A percentile compares a stretch with the other conserved stretches of the same genome.
Conservation (phyloP, 1,140 invertebrate genomes). For the Papilio helenus region DNA sequence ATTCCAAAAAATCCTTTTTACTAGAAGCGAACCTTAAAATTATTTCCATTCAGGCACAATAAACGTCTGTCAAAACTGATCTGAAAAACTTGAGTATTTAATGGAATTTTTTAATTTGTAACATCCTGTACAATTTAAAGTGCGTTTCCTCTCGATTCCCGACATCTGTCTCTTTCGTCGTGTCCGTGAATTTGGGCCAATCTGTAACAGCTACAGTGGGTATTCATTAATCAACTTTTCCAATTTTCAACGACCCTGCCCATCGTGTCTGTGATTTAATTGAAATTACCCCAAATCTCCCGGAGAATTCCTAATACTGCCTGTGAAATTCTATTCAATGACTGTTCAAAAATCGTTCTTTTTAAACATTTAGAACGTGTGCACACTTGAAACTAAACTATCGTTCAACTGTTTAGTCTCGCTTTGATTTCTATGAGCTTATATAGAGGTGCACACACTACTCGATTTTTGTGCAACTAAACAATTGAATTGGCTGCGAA, state of each 20-base stretch:
- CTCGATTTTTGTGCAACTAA: too few relatives aligned
- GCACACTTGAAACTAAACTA: too few relatives aligned
- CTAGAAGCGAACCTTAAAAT: not conserved
- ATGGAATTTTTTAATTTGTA: not conserved
- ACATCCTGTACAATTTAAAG: slow-evolving; percentile 21
- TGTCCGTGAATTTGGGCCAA: slow-evolving; percentile 47
- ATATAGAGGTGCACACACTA: too few relatives aligned
- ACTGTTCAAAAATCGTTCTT: not conserved
- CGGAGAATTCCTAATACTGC: slow-evolving; percentile 22
- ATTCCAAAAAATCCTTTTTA: not conserved
- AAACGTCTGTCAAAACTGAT: not conserved
- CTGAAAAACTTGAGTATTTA: not conserved
- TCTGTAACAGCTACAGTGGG: slow-evolving; percentile 56
- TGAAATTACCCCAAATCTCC: slow-evolving; percentile 39
- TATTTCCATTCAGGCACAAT: not conserved
- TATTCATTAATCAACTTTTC: slow-evolving; percentile 78
- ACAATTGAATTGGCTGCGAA: too few relatives aligned
- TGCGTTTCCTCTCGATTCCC: slow-evolving; percentile 26
- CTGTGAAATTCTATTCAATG: not conserved
- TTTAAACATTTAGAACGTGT: too few relatives aligned
- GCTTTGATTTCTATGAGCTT: too few relatives aligned
- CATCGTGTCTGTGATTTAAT: slow-evolving; percentile 51
- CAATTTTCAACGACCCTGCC: slow-evolving; percentile 65
- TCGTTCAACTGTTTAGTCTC: too few relatives aligned
- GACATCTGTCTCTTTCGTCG: slow-evolving; percentile 51